Conservation (phyloP, 2,113 vertebrate genomes). For the Alethe castanea region DNA sequence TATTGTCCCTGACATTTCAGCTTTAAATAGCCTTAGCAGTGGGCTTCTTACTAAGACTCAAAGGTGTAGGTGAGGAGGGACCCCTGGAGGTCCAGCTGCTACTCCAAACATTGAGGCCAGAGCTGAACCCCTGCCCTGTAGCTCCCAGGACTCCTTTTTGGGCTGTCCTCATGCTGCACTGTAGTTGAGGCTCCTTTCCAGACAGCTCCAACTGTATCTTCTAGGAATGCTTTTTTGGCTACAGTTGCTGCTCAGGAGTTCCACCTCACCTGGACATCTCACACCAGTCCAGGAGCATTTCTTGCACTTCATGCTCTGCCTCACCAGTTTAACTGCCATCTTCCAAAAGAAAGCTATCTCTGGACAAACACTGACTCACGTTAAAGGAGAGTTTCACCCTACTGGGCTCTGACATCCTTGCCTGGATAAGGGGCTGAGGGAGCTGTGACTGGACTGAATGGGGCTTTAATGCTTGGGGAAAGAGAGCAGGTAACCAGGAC, state of each 20-base stretch:
- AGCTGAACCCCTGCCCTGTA: background rate
- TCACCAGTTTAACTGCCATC: background rate
- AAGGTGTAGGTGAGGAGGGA: background rate
- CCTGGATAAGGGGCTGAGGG: background rate
- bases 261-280: background rate
- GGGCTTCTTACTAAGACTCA: background rate
- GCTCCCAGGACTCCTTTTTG: rapidly evolving
- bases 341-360: background rate
- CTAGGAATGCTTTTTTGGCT: background rate
- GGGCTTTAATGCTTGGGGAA: background rate
- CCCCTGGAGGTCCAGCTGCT: background rate
- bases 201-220: rapidly evolving
- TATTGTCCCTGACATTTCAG: background rate
- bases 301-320: background rate
- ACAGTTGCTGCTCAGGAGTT: background rate
- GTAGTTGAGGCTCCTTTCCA: background rate
- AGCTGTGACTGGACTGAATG: background rate
- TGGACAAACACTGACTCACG: background rate
- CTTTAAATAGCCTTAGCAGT: background rate
- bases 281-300: background rate
- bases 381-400: background rate
- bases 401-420: background rate
- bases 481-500: background rate
- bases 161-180: background rate
- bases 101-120: rapidly evolving